Evolutionary conservation across 2,888 invertebrate genomes (phyloP).

Genomic region (Crepidodera aurea): DNA sequence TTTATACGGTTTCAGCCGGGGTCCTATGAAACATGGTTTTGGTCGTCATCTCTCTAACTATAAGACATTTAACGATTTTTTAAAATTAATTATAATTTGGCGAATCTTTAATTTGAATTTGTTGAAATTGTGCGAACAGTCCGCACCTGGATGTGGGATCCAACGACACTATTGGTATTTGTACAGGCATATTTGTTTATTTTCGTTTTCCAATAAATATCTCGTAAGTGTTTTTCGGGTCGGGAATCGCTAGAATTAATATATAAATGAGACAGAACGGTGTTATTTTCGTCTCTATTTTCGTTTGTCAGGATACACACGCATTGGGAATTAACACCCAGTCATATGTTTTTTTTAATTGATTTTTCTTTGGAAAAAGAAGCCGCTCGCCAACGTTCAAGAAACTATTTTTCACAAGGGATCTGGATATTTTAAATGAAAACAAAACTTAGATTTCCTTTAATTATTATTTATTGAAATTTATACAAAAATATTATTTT

Average conservation of each 20-base stretch:
- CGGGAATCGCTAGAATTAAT: slow-evolving; percentile 38
- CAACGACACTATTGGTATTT: slow-evolving; percentile 48
- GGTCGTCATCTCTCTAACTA: too few relatives aligned
- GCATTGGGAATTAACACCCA: slow-evolving; percentile 33
- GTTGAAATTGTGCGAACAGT: slow-evolving; percentile 27
- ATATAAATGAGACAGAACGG: slow-evolving; percentile 35
- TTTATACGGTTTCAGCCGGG: too few relatives aligned
- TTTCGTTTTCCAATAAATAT: slow-evolving; percentile 47
- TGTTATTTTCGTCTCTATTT: slow-evolving; percentile 38
- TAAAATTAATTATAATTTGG: too few relatives aligned
- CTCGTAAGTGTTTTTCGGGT: slow-evolving; percentile 30
- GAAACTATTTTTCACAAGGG: too few relatives aligned
- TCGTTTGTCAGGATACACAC: slow-evolving; percentile 28
- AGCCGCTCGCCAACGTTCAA: background rate
- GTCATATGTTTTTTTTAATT: slow-evolving; percentile 34
- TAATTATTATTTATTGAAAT: too few relatives aligned
- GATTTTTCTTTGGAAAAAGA: slow-evolving; percentile 26
- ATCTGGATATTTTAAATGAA: too few relatives aligned
- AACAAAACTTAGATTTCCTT: too few relatives aligned
- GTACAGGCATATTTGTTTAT: slow-evolving; percentile 46
- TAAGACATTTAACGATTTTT: too few relatives aligned
- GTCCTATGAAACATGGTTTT: too few relatives aligned
- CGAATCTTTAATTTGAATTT: too few relatives aligned
- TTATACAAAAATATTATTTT: too few relatives aligned
- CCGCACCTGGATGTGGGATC: slow-evolving; percentile 29